Evolutionary conservation across 2,888 invertebrate species (phyloP).

Genomic region (Oscheius myriophilus): DNA sequence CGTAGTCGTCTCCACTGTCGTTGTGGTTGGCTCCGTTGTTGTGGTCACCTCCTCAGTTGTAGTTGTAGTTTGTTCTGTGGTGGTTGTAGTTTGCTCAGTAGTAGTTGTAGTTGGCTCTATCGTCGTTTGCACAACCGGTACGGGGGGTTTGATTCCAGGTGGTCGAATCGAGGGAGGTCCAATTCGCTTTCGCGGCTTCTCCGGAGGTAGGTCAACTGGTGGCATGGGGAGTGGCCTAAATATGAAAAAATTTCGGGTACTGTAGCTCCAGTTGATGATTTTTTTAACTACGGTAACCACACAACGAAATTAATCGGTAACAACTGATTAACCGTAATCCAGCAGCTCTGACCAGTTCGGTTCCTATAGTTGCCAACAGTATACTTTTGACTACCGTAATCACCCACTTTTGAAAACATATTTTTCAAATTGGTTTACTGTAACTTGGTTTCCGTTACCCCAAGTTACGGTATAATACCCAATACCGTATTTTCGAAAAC

Average conservation of each 20-base stretch:
- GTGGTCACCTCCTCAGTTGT: not conserved
- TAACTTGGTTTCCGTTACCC: too few relatives aligned
- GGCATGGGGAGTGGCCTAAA: not conserved
- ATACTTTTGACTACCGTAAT: too few relatives aligned
- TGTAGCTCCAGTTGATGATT: too few relatives aligned
- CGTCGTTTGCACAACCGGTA: not conserved
- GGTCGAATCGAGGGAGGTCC: slow-evolving; percentile 20
- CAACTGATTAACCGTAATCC: too few relatives aligned
- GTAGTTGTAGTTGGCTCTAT: not conserved
- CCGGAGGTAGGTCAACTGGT: not conserved
- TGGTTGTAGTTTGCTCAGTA: not conserved
- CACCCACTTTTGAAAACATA: too few relatives aligned
- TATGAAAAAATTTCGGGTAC: not conserved
- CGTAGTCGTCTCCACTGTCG: not conserved
- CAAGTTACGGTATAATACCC: too few relatives aligned
- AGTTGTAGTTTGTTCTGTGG: not conserved
- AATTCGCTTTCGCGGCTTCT: not conserved
- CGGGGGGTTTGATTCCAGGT: not conserved
- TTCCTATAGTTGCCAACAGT: too few relatives aligned
- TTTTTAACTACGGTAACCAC: too few relatives aligned
- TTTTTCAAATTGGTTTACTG: too few relatives aligned
- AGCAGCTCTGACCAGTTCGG: too few relatives aligned
- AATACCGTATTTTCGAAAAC: too few relatives aligned
- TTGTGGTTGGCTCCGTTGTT: not conserved
- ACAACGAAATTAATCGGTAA: too few relatives aligned